phyloP scores from a whole-genome alignment of 2,888 invertebrate genomes.

The Cephus spinipes region DNA sequence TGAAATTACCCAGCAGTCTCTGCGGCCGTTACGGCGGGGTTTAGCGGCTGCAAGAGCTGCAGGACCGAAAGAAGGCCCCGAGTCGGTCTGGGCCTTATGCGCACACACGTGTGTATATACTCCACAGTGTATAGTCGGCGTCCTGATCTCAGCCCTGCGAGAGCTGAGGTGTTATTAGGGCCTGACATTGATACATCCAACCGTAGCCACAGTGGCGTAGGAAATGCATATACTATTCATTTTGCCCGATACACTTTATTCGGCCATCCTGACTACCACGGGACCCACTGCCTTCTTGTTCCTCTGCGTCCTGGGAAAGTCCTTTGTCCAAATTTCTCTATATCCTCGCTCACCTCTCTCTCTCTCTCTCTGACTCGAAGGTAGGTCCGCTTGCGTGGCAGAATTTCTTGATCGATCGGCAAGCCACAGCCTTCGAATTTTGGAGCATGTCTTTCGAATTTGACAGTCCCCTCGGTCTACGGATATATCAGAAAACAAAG shows the following conservation, averaged over 20 bases:
- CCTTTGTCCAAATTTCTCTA: not conserved
- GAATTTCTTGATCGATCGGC: not conserved
- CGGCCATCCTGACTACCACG: not conserved
- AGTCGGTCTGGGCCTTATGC: not conserved
- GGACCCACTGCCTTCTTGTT: not conserved
- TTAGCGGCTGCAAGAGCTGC: not conserved
- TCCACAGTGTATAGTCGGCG: not conserved
- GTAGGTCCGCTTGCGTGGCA: not conserved
- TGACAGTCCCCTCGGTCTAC: not conserved
- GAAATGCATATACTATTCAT: conserved; percentile 5
- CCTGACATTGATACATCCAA: conserved; percentile 61
- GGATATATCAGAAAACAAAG: not conserved
- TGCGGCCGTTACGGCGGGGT: conserved; percentile 11
- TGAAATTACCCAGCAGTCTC: conserved; percentile 54
- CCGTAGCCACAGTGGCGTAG: conserved; percentile 32
- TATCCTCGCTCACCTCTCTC: too few species aligned
- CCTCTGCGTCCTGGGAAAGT: not conserved
- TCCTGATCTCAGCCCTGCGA: conserved; percentile 20
- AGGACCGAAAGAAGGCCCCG: not conserved
- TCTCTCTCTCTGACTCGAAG: not conserved
- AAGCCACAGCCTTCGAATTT: not conserved
- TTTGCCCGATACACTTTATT: not conserved
- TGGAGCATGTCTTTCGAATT: not conserved
- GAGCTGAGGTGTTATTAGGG: conserved; percentile 56
- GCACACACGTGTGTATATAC: not conserved